Evolutionary conservation across 1,140 invertebrate species (phyloP), one percentile per base, ranked within the genome.

Genomic region (Saxidomus purpurata): DNA sequence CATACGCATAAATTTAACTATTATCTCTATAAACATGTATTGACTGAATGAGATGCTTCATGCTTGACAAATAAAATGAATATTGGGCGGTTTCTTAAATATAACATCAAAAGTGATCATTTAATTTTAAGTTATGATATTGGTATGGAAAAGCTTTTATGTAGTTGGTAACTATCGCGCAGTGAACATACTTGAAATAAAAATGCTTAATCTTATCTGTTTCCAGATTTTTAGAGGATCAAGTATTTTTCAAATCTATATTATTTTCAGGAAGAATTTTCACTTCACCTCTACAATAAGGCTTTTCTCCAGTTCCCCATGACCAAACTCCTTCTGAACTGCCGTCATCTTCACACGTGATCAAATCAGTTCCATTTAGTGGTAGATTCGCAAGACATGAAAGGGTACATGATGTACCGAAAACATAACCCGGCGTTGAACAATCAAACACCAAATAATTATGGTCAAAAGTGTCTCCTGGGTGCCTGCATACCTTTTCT

Each of bases 341-440:
- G n/a, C 38, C 84, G 9, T 79, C 43, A n/a, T 38, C 25, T 36
- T 87, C 84, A 79, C 84, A 87, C n/a, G 74, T 79, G 34, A 87
- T 52, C 19, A 43, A 13, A 28, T 36, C 47, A 8, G 84, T 59
- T 17, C 84, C 84, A 13, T 76, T 38, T 47, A 76, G 40, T 25
- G 69, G 67, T 25, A 87, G 71, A 34, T 79, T 61, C 13, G 43
- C 15, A 6, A 34, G 3, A 63, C 84, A 87, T 2, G 52, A 38
- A 15, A 79, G 47, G 1, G n/a, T 17, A 38, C 74, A 87, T 63
- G 71, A 34, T 40, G 49, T 25, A 8, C 84, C 84, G 49, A 63
- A 77, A 40, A 36, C 28, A 61, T 59, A 79, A 0, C 31, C 17
- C 9, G 1, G 4, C 4, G 34, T 59, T 34, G 69, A 25, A 40